Evolutionary conservation across 2,113 vertebrate species (phyloP).

Genomic region (Passer montanus): DNA sequence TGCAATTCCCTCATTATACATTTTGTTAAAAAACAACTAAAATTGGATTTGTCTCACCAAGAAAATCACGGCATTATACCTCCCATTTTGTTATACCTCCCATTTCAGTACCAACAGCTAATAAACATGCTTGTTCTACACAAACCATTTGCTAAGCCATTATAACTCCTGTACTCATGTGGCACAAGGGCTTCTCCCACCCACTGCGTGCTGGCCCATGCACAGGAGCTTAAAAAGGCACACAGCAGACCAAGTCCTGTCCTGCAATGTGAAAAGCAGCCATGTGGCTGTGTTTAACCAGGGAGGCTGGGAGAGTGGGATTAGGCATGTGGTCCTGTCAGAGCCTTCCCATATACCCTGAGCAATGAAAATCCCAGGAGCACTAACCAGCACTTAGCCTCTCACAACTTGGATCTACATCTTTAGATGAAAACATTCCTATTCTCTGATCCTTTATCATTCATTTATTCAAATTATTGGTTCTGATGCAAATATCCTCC

Average conservation of each 20-base stretch:
- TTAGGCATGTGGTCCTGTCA: background rate
- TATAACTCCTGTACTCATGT: accelerated
- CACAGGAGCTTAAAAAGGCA: background rate
- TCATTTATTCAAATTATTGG: background rate
- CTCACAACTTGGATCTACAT: background rate
- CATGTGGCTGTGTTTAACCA: background rate
- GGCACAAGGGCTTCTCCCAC: background rate
- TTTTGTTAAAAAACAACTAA: background rate
- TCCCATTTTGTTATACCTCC: background rate
- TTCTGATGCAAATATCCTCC: background rate
- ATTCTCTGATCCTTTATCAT: background rate
- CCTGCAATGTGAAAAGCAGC: background rate
- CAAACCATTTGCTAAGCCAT: background rate
- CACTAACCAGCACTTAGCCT: background rate
- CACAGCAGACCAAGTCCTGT: background rate
- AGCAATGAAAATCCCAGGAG: background rate
- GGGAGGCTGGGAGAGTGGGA: background rate
- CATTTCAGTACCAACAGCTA: background rate
- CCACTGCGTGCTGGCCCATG: background rate
- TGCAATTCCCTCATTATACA: background rate
- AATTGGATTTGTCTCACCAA: background rate
- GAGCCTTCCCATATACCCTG: background rate
- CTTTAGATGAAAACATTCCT: background rate
- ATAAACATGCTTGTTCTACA: background rate
- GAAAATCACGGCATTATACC: background rate